A percentile compares a stretch with the other conserved stretches of the same genome.
phyloP scores from a whole-genome alignment of 1,140 invertebrate genomes.

The Hycleus phaleratus region DNA sequence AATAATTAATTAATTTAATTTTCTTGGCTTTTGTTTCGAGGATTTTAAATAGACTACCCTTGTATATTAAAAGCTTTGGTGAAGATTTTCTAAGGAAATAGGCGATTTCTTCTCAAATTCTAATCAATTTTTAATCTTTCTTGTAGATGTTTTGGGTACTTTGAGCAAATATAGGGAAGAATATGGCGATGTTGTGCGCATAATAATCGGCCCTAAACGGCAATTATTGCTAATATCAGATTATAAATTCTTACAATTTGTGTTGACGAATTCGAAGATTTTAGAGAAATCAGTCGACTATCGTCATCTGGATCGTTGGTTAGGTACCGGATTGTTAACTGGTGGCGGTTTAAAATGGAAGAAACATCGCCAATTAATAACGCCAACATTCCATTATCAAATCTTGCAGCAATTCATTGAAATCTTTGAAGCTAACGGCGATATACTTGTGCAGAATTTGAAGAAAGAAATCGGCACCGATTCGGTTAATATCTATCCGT shows the following conservation, averaged over 20 bases:
- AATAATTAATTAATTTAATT: too few species aligned
- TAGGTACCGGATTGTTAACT: slow-evolving; percentile 7
- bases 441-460: slow-evolving; percentile 1
- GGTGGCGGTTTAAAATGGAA: slow-evolving; percentile 4
- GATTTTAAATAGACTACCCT: too few species aligned
- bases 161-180: not conserved
- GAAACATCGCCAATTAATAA: slow-evolving; percentile 1
- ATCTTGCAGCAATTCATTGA: slow-evolving; percentile 4
- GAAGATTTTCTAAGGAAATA: too few species aligned
- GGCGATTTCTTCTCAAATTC: too few species aligned
- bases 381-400: slow-evolving; percentile 4
- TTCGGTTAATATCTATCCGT: slow-evolving; percentile 1
- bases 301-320: not conserved
- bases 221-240: not conserved
- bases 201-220: not conserved
- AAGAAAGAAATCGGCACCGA: not conserved
- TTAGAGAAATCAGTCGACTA: slow-evolving; percentile 1
- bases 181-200: slow-evolving; percentile 3
- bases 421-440: slow-evolving; percentile 1
- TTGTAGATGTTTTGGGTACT: slow-evolving; percentile 3
- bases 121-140: not conserved
- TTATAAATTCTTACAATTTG: not conserved
- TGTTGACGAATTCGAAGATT: not conserved
- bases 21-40: too few species aligned
- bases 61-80: too few species aligned